These are phyloP conservation scores for Zaprionus ornatus DNA, from an alignment of 1,140 invertebrate genomes.

Conservation along the genomic window DNA sequence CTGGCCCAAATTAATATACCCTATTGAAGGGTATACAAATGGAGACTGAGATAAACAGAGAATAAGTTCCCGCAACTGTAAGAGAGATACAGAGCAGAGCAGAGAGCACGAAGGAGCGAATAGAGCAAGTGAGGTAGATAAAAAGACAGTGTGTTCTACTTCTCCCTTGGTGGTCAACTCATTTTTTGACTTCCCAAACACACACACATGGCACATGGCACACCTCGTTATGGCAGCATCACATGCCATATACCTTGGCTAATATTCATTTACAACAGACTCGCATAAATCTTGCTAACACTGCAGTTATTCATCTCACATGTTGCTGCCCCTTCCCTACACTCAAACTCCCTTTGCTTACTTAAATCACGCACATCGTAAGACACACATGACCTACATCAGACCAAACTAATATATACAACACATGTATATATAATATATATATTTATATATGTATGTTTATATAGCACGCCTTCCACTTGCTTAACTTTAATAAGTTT, in stretches of 20 bases:
- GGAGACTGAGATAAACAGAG: too few species aligned
- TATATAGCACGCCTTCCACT: slow-evolving; percentile 11
- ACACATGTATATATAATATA: background rate
- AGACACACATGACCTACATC: background rate
- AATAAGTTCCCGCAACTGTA: too few species aligned
- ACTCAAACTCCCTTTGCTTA: background rate
- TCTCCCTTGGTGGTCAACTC: background rate
- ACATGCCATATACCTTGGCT: background rate
- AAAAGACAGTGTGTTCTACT: too few species aligned
- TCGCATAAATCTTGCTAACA: background rate
- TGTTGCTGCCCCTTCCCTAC: background rate
- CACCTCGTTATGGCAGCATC: background rate
- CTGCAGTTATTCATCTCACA: slow-evolving; percentile 12
- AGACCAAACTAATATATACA: background rate
- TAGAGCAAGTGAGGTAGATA: too few species aligned
- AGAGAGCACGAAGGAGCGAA: too few species aligned
- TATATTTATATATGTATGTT: too few species aligned
- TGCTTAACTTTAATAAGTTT: slow-evolving; percentile 36
- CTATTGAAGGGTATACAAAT: too few species aligned
- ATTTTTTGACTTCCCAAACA: background rate
- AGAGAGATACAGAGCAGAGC: too few species aligned
- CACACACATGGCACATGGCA: background rate
- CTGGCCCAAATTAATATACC: too few species aligned
- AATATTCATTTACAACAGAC: slow-evolving; percentile 11
- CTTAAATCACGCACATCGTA: slow-evolving; percentile 2